Evolutionary conservation across 2,113 vertebrate genomes (phyloP).

Genomic region (Thalassoma bifasciatum): DNA sequence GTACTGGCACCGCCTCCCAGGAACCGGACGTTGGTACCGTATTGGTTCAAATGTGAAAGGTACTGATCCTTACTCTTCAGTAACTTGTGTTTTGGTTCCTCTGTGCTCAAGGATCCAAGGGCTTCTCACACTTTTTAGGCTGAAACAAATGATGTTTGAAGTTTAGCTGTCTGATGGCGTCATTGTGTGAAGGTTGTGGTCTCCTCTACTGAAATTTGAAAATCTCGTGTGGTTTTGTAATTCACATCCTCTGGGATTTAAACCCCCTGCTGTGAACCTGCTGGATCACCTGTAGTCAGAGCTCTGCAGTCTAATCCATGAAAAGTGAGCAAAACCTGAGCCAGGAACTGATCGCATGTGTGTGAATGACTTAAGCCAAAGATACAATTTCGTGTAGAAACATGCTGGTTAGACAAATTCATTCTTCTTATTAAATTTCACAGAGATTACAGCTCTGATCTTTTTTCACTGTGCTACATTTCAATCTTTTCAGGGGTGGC

Average conservation of each 20-base stretch:
- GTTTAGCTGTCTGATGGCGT: slow-evolving; percentile 7
- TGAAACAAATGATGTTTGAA: neutral
- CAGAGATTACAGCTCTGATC: slow-evolving; percentile 69
- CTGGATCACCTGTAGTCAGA: slow-evolving; percentile 48
- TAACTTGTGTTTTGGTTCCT: too few relatives aligned
- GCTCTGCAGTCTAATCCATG: slow-evolving; percentile 34
- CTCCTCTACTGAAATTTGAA: slow-evolving; percentile 22
- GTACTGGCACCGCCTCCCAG: too few relatives aligned
- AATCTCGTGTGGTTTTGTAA: slow-evolving; percentile 8
- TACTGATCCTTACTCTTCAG: too few relatives aligned
- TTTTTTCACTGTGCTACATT: slow-evolving; percentile 50
- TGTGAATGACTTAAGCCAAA: slow-evolving; percentile 41
- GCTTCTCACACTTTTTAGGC: neutral
- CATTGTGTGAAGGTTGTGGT: slow-evolving; percentile 2
- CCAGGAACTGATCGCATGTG: slow-evolving; percentile 33
- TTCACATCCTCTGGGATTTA: slow-evolving; percentile 39
- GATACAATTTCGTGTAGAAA: slow-evolving; percentile 58
- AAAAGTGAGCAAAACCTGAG: slow-evolving; percentile 32
- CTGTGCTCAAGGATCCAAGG: neutral
- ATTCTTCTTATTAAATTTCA: slow-evolving; percentile 71
- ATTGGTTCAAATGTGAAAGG: too few relatives aligned
- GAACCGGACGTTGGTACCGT: too few relatives aligned
- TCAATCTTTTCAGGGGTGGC: slow-evolving; percentile 52
- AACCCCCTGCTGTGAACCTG: slow-evolving; percentile 21
- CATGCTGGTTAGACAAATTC: slow-evolving; percentile 64